Percentiles rank a stretch among this genome's conserved stretches.
These are phyloP conservation scores for Philereme vetulata DNA, from an alignment of 2,888 invertebrate species.

Conservation along the genomic window DNA sequence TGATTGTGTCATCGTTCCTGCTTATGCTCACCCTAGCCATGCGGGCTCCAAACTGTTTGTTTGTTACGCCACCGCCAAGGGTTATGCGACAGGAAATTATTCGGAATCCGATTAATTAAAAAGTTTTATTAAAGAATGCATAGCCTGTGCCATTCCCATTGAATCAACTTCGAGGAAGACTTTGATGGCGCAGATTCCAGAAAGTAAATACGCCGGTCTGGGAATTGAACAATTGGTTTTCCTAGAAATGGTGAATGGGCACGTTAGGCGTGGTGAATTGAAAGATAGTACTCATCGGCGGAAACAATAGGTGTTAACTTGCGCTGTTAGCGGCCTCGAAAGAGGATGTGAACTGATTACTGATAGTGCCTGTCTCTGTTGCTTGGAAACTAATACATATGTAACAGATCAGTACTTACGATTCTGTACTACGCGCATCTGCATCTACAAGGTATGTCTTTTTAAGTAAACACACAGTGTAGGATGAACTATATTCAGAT, in stretches of 20 bases:
- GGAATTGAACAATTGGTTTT: conserved; percentile 67
- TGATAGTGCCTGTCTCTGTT: conserved; percentile 39
- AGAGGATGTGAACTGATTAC: conserved; percentile 63
- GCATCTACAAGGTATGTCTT: background rate
- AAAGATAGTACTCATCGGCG: conserved; percentile 56
- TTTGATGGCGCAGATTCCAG: conserved; percentile 46
- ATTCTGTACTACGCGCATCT: background rate
- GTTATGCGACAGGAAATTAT: conserved; percentile 14
- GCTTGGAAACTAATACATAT: conserved; percentile 31
- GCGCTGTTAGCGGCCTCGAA: conserved; percentile 55
- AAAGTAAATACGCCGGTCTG: conserved; percentile 61
- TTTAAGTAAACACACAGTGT: too few relatives aligned
- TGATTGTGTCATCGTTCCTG: conserved; percentile 54
- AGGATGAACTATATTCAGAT: too few relatives aligned
- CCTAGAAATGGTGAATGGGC: conserved; percentile 60
- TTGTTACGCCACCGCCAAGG: conserved; percentile 5
- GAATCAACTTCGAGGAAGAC: conserved; percentile 40
- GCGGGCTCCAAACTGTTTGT: conserved; percentile 32
- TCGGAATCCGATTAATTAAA: conserved; percentile 13
- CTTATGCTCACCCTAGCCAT: conserved; percentile 52
- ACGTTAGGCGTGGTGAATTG: conserved; percentile 57
- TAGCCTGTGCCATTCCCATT: conserved; percentile 20
- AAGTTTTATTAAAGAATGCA: conserved; percentile 10
- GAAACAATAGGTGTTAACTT: conserved; percentile 70
- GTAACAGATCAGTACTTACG: background rate